phyloP scores from a whole-genome alignment of 2,888 invertebrate genomes.

The Habrosyne pyritoides region DNA sequence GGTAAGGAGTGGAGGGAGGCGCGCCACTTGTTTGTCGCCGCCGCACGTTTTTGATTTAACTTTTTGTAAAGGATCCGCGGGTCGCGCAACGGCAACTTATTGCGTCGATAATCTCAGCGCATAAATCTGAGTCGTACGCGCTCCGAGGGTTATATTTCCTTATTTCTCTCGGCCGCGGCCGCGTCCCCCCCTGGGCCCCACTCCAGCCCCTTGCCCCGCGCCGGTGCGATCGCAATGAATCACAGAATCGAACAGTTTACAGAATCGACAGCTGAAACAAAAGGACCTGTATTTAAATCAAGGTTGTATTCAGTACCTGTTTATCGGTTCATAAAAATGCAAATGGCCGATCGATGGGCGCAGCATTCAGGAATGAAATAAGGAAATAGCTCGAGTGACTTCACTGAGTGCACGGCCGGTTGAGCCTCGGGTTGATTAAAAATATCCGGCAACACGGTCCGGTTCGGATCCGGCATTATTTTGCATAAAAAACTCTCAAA shows the following conservation, averaged over 20 bases:
- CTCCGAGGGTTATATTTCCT: constrained; percentile 12
- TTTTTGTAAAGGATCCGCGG: constrained; percentile 54
- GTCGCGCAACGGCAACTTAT: constrained; percentile 43
- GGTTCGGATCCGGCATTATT: constrained; percentile 39
- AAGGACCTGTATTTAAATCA: constrained; percentile 9
- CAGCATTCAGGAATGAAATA: constrained; percentile 23
- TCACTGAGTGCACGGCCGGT: constrained; percentile 20
- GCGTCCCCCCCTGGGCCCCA: no score
- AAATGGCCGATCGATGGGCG: constrained; percentile 29
- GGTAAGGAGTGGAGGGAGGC: neutral
- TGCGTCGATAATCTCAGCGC: constrained; percentile 53
- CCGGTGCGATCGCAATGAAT: neutral
- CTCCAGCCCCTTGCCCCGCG: no score
- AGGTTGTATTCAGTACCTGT: constrained; percentile 16
- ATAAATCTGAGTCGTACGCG: constrained; percentile 35
- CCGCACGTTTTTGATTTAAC: constrained; percentile 76
- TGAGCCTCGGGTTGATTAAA: constrained; percentile 45
- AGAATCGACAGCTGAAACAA: neutral
- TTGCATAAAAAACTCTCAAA: constrained; percentile 61
- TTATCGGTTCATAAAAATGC: constrained; percentile 22
- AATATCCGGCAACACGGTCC: constrained; percentile 41
- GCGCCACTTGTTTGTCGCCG: constrained; percentile 55
- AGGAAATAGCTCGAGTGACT: constrained; percentile 31
- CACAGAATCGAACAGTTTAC: neutral
- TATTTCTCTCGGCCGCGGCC: constrained; percentile 18